Percentiles rank a stretch among this genome's conserved stretches.
Evolutionary conservation across 2,888 invertebrate genomes (phyloP).

Genomic region (Deilephila porcellus): DNA sequence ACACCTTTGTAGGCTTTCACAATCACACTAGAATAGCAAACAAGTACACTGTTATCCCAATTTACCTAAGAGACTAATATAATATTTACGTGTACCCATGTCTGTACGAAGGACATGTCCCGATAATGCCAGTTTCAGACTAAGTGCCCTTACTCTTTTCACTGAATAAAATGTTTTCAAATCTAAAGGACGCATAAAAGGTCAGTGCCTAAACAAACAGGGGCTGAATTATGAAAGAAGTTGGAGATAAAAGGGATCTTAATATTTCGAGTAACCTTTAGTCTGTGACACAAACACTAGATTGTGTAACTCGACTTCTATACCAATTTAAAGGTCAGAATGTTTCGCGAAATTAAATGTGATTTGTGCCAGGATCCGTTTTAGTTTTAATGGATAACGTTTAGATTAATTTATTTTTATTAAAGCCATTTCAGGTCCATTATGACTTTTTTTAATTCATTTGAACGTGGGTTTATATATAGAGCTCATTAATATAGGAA

Average conservation of each 20-base stretch:
- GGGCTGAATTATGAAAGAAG: slow-evolving; percentile 20
- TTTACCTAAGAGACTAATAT: background rate
- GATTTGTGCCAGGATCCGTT: background rate
- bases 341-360: background rate
- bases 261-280: slow-evolving; percentile 25
- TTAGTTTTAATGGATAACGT: background rate
- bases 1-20: background rate
- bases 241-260: slow-evolving; percentile 24
- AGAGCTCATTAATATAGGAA: too few species aligned
- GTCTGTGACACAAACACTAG: slow-evolving; percentile 21
- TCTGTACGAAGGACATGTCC: background rate
- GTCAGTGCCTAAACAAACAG: slow-evolving; percentile 16
- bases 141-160: slow-evolving; percentile 17
- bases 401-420: background rate
- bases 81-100: background rate
- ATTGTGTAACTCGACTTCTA: slow-evolving; percentile 27
- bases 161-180: slow-evolving; percentile 17
- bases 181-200: slow-evolving; percentile 20
- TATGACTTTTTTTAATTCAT: background rate
- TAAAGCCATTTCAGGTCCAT: background rate
- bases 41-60: background rate
- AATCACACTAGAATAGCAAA: background rate
- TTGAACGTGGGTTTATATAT: background rate
- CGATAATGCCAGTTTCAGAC: background rate
- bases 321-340: slow-evolving; percentile 21